Percentiles rank a stretch among this genome's conserved stretches.
phyloP scores from a whole-genome alignment of 2,888 invertebrate species.

The Ypsolopha scabrella region DNA sequence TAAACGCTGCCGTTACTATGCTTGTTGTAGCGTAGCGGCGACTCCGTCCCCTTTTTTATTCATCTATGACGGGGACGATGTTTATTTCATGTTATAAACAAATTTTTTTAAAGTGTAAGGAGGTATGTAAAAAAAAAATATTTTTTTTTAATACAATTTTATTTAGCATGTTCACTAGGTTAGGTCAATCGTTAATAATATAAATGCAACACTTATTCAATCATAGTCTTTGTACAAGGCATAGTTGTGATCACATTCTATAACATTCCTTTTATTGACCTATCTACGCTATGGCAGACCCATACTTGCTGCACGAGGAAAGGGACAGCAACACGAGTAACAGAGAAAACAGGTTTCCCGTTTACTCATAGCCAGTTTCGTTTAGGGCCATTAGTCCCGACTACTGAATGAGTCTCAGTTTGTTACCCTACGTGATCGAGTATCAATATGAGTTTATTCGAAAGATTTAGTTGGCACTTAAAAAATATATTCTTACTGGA shows the following conservation, averaged over 20 bases:
- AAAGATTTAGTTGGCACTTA: too few species aligned
- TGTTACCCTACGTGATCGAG: slow-evolving; percentile 11
- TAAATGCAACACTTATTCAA: slow-evolving; percentile 51
- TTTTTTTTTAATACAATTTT: slow-evolving; percentile 18
- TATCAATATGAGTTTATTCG: too few species aligned
- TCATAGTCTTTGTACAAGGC: slow-evolving; percentile 59
- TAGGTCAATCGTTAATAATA: slow-evolving; percentile 43
- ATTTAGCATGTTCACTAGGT: slow-evolving; percentile 31
- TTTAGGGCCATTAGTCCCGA: slow-evolving; percentile 5
- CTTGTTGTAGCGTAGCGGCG: too few species aligned
- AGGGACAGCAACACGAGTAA: neutral
- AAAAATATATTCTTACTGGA: too few species aligned
- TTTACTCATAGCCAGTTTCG: slow-evolving; percentile 3
- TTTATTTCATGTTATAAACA: too few species aligned
- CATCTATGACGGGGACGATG: too few species aligned
- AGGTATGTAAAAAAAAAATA: slow-evolving; percentile 1
- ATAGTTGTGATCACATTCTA: slow-evolving; percentile 21
- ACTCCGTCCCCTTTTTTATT: too few species aligned
- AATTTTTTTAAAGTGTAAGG: too few species aligned
- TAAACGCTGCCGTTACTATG: too few species aligned
- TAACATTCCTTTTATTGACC: neutral
- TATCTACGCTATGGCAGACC: neutral
- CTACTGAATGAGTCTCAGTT: slow-evolving; percentile 10
- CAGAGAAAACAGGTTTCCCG: neutral
- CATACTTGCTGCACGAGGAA: slow-evolving; percentile 3